Evolutionary conservation across 2,888 invertebrate species (phyloP).

Genomic region (Cantharis rustica): DNA sequence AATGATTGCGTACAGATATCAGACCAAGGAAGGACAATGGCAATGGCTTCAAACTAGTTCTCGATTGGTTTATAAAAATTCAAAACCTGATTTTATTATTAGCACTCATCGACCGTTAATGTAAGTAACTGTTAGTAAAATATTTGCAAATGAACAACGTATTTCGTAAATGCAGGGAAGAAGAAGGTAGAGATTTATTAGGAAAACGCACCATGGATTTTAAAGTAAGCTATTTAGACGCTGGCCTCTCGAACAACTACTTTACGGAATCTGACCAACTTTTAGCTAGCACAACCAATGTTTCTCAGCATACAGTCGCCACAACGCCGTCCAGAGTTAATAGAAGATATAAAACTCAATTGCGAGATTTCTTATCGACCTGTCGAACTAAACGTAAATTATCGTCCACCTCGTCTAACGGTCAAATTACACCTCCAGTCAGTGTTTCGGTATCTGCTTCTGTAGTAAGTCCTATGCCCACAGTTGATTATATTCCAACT

Average conservation of each 20-base stretch:
- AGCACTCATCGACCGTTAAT: conserved; percentile 98
- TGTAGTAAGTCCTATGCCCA: conserved; percentile 61
- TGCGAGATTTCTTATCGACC: conserved; percentile 90
- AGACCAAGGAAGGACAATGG: conserved; percentile 93
- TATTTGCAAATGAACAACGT: not conserved
- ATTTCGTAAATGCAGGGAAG: conserved; percentile 73
- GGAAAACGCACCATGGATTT: conserved; percentile 99
- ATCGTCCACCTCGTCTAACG: conserved; percentile 49
- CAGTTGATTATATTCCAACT: conserved; percentile 71
- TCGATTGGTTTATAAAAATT: conserved; percentile 97
- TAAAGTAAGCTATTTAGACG: conserved; percentile 96
- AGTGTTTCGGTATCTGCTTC: conserved; percentile 62
- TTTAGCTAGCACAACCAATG: conserved; percentile 63
- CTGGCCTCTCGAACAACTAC: conserved; percentile 88
- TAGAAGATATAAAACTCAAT: conserved; percentile 90
- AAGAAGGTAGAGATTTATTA: conserved; percentile 95
- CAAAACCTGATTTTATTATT: conserved; percentile 98
- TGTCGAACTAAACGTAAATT: conserved; percentile 75
- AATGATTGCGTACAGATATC: conserved; percentile 97
- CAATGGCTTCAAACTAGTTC: conserved; percentile 99
- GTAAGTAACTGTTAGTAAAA: conserved; percentile 65
- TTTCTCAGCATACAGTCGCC: conserved; percentile 57
- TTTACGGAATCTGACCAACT: conserved; percentile 86
- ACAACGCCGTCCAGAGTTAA: conserved; percentile 81
- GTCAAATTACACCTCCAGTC: conserved; percentile 54